These are phyloP conservation scores for Nannospalax galili DNA, from an alignment of 2,113 vertebrate genomes.

Conservation along the genomic window DNA sequence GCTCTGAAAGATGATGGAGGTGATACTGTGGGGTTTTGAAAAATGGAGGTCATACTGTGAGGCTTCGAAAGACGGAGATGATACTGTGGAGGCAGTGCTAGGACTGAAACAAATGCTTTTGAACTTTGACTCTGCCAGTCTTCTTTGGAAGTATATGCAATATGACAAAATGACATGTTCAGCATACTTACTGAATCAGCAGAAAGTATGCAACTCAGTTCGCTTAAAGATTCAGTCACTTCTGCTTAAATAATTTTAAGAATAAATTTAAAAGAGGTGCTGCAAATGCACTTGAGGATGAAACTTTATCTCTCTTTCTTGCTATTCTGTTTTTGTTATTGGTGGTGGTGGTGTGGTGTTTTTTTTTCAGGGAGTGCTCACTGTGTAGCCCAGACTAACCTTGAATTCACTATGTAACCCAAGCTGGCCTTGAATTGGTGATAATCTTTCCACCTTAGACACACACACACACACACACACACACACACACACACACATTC, in stretches of 20 bases:
- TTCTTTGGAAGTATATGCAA: background rate
- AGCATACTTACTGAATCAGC: slow-evolving; percentile 15
- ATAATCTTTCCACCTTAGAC: background rate
- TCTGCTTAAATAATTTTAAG: slow-evolving; percentile 43
- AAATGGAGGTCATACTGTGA: too few species aligned
- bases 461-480: background rate
- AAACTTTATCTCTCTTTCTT: slow-evolving; percentile 8
- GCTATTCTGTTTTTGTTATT: background rate
- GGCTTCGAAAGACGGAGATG: slow-evolving; percentile 1
- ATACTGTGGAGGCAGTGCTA: slow-evolving; percentile 17
- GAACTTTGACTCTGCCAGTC: background rate
- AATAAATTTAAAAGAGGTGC: slow-evolving; percentile 57
- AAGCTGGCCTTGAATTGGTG: background rate
- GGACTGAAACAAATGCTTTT: background rate
- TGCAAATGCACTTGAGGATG: slow-evolving; percentile 18
- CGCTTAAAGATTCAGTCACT: slow-evolving; percentile 28
- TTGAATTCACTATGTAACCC: too few species aligned
- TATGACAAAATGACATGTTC: background rate
- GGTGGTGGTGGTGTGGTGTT: too few species aligned
- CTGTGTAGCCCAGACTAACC: too few species aligned
- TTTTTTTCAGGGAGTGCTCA: background rate
- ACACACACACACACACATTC: background rate
- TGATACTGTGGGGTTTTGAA: too few species aligned
- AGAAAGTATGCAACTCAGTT: slow-evolving; percentile 14
- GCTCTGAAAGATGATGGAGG: too few species aligned